These are phyloP conservation scores for Scaptodrosophila latifasciaeformis DNA, from an alignment of 2,888 invertebrate species.

Conservation along the genomic window DNA sequence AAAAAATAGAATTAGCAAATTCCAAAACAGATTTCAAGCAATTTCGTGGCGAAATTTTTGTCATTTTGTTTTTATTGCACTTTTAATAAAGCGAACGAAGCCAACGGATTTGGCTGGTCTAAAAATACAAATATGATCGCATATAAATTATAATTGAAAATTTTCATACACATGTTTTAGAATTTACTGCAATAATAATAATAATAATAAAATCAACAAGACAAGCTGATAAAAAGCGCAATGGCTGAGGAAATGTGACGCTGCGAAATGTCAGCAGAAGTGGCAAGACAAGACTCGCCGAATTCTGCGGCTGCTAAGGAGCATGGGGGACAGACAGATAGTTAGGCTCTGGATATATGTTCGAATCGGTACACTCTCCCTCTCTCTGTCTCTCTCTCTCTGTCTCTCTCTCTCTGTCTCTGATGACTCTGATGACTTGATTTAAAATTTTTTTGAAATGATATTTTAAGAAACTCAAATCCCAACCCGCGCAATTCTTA, in stretches of 20 bases:
- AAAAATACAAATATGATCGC: conserved; percentile 39
- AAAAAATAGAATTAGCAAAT: too few relatives aligned
- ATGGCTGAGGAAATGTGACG: conserved; percentile 3
- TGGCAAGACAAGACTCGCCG: background rate
- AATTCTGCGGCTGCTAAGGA: too few relatives aligned
- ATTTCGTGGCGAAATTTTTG: too few relatives aligned
- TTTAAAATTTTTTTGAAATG: conserved; percentile 62
- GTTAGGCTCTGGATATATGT: too few relatives aligned
- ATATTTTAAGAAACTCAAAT: conserved; percentile 65
- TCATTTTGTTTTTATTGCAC: too few relatives aligned
- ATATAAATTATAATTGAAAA: conserved; percentile 27
- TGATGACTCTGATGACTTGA: conserved; percentile 53
- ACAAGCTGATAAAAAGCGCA: conserved; percentile 31
- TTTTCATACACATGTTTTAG: conserved; percentile 29
- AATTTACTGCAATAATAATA: conserved; percentile 25
- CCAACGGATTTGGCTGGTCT: conserved; percentile 32
- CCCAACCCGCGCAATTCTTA: conserved; percentile 25
- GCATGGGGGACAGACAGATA: too few relatives aligned
- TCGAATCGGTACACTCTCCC: too few relatives aligned
- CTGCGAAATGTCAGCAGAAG: background rate
- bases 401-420: too few relatives aligned
- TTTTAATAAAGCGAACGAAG: too few relatives aligned
- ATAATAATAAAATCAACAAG: conserved; percentile 13
- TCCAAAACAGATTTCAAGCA: too few relatives aligned
- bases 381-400: too few relatives aligned